Evolutionary conservation across 2,113 vertebrate species (phyloP).

Genomic region (Phrynosoma platyrhinos): DNA sequence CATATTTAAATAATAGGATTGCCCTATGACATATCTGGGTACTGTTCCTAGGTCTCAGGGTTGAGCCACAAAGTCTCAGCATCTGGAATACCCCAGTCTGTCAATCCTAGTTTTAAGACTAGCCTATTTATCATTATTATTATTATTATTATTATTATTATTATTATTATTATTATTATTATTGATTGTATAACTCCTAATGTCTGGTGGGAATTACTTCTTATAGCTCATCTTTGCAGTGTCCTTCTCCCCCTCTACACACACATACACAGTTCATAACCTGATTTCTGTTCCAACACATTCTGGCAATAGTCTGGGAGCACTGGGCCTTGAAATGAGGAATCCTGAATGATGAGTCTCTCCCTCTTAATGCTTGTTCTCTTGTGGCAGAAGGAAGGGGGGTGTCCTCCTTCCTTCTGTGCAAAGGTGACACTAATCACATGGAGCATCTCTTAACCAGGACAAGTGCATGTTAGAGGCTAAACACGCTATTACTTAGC

Average conservation of each 20-base stretch:
- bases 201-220: not conserved
- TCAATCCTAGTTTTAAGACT: too few species aligned
- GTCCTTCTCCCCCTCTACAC: not conserved
- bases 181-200: not conserved
- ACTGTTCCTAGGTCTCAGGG: too few species aligned
- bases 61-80: too few species aligned
- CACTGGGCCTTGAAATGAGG: conserved; percentile 31
- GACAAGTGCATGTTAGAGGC: not conserved
- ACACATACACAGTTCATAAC: conserved; percentile 2
- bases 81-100: too few species aligned
- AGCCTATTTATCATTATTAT: too few species aligned
- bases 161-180: not conserved
- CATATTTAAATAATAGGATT: too few species aligned
- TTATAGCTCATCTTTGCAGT: not conserved
- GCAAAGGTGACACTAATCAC: not conserved
- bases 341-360: conserved; percentile 17
- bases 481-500: not conserved
- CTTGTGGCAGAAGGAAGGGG: too few species aligned
- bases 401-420: conserved; percentile 20
- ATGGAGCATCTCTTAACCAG: not conserved
- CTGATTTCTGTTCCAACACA: not conserved
- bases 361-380: not conserved
- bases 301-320: not conserved
- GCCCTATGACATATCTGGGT: too few species aligned
- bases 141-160: too few species aligned